Evolutionary conservation across 2,888 invertebrate species (phyloP), one percentile per base, ranked within the genome.

Genomic region (Lapara coniferarum): DNA sequence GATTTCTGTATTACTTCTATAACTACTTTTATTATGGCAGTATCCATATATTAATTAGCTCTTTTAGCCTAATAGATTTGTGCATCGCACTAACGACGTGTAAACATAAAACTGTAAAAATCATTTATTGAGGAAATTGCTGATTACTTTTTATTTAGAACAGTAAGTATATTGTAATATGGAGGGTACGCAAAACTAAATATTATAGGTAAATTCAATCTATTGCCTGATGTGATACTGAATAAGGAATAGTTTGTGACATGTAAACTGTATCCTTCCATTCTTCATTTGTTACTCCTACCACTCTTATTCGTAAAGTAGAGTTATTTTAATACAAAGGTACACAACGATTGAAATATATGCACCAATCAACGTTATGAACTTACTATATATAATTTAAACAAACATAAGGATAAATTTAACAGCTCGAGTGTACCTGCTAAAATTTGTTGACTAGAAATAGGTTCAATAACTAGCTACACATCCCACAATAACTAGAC

Each of bases 371-470:
- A n/a, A n/a, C 37, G 5, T 37, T 4, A 8, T 37, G 2, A 37
- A 37, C 37, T 37, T 37, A 37, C 37, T 37, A 37, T 37, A 37
- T 3, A 37, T 58, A 8, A 25, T 25, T 13, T 25, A 25, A 25
- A 25, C 13, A 37, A 37, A 57, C 30, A 13, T 37, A 37, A 58
- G 10, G 16, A 8, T 59, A 37, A 0, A 30, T 37, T 37, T 52
- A 12, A 53, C 1, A 0, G 6, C 25, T 25, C 52, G 68, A 68
- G 53, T 68, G 68, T 68, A 68, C 44, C 59, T 66, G 14, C 37
- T 66, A 51, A 57, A 70, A 53, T 53, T 68, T 63, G 10, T 37
- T 68, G 44, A 53, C 59, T 63, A 63, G 44, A 58, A 59, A 59
- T 59, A 63, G 14, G 68, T 59, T 59, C 19, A 53, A 44, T 37